A percentile compares a stretch with the other conserved stretches of the same genome.
Conservation (phyloP, 2,888 invertebrate genomes). For the Drosophila basisetae region DNA sequence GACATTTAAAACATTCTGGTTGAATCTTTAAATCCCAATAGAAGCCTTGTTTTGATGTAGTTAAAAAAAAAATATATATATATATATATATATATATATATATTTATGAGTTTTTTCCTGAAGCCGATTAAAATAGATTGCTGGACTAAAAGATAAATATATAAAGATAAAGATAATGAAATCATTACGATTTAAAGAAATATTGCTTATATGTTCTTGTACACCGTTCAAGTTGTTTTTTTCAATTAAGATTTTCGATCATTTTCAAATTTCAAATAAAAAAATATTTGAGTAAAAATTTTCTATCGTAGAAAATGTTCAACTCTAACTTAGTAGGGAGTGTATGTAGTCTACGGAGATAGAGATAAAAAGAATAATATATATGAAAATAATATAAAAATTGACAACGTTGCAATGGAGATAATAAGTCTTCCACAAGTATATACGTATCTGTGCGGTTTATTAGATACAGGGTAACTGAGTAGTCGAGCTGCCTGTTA, state of each 20-base stretch:
- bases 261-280: too few species aligned
- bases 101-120: not conserved
- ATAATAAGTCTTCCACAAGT: not conserved
- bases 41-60: not conserved
- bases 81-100: too few species aligned
- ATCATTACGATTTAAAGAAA: not conserved
- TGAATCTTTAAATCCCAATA: not conserved
- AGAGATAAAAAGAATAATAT: not conserved
- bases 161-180: too few species aligned
- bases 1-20: not conserved
- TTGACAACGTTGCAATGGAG: not conserved
- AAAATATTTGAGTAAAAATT: not conserved
- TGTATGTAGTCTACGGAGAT: not conserved
- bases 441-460: not conserved
- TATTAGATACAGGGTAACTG: not conserved
- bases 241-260: too few species aligned
- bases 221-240: too few species aligned
- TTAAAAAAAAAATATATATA: not conserved
- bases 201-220: not conserved
- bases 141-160: not conserved
- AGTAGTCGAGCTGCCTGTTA: not conserved
- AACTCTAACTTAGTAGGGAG: not conserved
- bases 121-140: not conserved
- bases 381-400: not conserved
- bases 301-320: not conserved